A percentile compares a stretch with the other conserved stretches of the same genome.
Conservation (phyloP, 2,888 invertebrate species). For the Archaeoteleia sp. region DNA sequence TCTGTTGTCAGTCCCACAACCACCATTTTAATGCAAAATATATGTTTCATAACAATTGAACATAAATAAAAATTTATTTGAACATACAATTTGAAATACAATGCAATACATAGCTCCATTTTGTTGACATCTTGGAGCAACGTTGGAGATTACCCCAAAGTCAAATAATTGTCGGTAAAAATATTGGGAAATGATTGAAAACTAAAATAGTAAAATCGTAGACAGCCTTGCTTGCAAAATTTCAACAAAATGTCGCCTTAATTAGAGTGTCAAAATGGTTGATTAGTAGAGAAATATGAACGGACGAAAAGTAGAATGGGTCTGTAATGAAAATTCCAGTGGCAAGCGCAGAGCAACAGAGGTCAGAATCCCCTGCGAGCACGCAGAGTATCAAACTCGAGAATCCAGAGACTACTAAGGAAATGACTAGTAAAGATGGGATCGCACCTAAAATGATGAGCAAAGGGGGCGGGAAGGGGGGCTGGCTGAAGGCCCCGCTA, state of each 20-base stretch:
- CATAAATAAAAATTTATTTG: neutral
- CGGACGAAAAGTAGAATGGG: slow-evolving; percentile 60
- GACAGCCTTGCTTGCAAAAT: slow-evolving; percentile 2
- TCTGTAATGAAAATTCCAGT: slow-evolving; percentile 71
- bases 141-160: too few relatives aligned
- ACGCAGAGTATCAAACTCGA: slow-evolving; percentile 72
- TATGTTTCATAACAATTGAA: neutral
- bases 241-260: neutral
- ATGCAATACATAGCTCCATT: too few relatives aligned
- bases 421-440: slow-evolving; percentile 74
- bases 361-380: slow-evolving; percentile 73
- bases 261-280: too few relatives aligned
- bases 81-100: neutral
- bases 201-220: too few relatives aligned
- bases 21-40: neutral
- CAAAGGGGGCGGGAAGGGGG: slow-evolving; percentile 73
- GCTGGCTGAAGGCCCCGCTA: slow-evolving; percentile 73
- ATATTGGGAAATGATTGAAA: too few relatives aligned
- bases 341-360: slow-evolving; percentile 74
- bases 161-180: too few relatives aligned
- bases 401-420: slow-evolving; percentile 72
- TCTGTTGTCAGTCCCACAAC: too few relatives aligned
- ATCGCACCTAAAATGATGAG: slow-evolving; percentile 72
- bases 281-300: slow-evolving; percentile 13
- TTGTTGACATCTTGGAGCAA: too few relatives aligned